phyloP scores from a whole-genome alignment of 2,888 invertebrate genomes.

The Trichopoda pennipes region DNA sequence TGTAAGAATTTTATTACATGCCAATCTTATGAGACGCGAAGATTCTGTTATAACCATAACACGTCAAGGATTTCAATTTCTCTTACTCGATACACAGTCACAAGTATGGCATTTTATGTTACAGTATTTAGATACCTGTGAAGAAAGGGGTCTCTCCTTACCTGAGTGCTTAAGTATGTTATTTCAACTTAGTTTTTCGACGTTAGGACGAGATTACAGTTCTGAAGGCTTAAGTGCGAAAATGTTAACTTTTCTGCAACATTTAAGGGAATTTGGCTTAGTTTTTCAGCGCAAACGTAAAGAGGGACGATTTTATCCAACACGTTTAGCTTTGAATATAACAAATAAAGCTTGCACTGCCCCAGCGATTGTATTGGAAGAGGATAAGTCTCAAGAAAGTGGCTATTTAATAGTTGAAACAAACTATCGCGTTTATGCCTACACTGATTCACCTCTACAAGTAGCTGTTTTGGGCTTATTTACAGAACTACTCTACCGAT shows the following conservation, averaged over 20 bases:
- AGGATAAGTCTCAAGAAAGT: constrained; percentile 81
- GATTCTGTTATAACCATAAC: constrained; percentile 93
- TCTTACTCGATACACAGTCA: constrained; percentile 94
- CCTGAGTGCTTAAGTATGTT: constrained; percentile 96
- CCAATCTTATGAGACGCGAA: constrained; percentile 92
- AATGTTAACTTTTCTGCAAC: constrained; percentile 94
- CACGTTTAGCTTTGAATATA: constrained; percentile 93
- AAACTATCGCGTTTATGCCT: constrained; percentile 95
- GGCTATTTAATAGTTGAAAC: constrained; percentile 98
- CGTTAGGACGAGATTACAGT: constrained; percentile 97
- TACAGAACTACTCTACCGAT: constrained; percentile 95
- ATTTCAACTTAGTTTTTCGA: constrained; percentile 97
- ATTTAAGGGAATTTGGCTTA: constrained; percentile 97
- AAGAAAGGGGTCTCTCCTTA: constrained; percentile 91
- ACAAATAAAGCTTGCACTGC: constrained; percentile 82
- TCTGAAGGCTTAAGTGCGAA: constrained; percentile 95
- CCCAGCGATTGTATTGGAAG: constrained; percentile 80
- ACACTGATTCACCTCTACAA: constrained; percentile 95
- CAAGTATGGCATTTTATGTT: constrained; percentile 97
- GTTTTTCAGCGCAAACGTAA: constrained; percentile 97
- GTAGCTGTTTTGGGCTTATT: constrained; percentile 96
- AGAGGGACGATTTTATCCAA: constrained; percentile 96
- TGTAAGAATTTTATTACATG: constrained; percentile 94
- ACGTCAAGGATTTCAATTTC: constrained; percentile 97
- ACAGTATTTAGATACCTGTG: constrained; percentile 96